phyloP scores from a whole-genome alignment of 2,888 invertebrate genomes.

The Mythimna vitellina region DNA sequence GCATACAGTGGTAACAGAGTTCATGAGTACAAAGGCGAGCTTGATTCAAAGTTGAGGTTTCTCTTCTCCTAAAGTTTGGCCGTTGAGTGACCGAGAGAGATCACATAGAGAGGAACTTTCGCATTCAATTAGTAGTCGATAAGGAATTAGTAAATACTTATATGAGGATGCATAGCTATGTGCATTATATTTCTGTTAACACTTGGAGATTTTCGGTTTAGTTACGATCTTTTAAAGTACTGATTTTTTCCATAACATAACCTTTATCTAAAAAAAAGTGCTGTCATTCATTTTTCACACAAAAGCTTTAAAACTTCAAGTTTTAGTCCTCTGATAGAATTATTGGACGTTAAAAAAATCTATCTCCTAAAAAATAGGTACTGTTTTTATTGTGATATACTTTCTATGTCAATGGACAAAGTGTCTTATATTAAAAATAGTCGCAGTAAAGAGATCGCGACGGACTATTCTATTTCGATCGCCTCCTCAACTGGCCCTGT shows the following conservation, averaged over 20 bases:
- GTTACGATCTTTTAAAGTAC: too few relatives aligned
- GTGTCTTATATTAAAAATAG: neutral
- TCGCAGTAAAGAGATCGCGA: conserved; percentile 6
- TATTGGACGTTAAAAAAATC: neutral
- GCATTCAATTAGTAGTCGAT: neutral
- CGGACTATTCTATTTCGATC: conserved; percentile 60
- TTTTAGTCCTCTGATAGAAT: neutral
- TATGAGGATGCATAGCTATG: neutral
- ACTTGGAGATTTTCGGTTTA: neutral
- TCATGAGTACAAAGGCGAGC: too few relatives aligned
- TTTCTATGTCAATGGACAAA: neutral
- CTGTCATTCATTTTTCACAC: neutral
- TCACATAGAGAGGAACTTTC: neutral
- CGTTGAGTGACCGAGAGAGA: too few relatives aligned
- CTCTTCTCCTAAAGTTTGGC: too few relatives aligned
- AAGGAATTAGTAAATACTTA: too few relatives aligned
- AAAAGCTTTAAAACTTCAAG: too few relatives aligned
- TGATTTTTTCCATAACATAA: too few relatives aligned
- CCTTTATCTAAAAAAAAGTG: neutral
- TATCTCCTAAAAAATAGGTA: too few relatives aligned
- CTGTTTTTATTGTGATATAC: neutral
- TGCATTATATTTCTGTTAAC: neutral
- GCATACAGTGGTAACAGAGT: too few relatives aligned
- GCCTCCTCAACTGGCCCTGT: conserved; percentile 84
- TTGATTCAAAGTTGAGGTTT: too few relatives aligned